Evolutionary conservation across 2,113 vertebrate genomes (phyloP).

Genomic region (Pelmatolapia mariae): DNA sequence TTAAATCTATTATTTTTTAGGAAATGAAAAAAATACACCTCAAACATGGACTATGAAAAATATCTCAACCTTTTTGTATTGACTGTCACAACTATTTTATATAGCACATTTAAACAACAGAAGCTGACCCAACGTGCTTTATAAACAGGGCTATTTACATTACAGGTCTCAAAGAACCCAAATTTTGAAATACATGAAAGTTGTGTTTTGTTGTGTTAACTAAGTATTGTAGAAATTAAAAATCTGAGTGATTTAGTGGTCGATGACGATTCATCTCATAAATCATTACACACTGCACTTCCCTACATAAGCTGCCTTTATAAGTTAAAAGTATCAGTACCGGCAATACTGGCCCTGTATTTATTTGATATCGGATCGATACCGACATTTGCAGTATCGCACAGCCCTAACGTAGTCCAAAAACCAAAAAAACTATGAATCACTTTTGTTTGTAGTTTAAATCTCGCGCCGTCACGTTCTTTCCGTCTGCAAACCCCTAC

Average conservation of each 20-base stretch:
- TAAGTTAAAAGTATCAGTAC: background rate
- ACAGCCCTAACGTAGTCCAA: background rate
- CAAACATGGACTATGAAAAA: background rate
- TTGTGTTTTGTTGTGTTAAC: background rate
- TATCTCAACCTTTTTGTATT: background rate
- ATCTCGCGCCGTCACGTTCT: background rate
- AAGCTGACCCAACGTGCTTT: background rate
- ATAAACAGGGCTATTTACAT: background rate
- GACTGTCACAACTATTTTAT: background rate
- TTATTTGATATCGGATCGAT: background rate
- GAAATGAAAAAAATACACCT: background rate
- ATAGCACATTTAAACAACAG: background rate
- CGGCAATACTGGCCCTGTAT: background rate
- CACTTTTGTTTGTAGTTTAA: background rate
- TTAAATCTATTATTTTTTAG: background rate
- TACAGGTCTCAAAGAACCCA: background rate
- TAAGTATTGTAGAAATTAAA: background rate
- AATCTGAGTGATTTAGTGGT: background rate
- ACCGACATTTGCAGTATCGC: background rate
- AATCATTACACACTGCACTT: background rate
- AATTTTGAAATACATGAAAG: rapidly evolving
- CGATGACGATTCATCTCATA: background rate
- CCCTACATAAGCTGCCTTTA: background rate
- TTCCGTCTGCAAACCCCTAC: background rate
- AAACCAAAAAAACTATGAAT: background rate